These are phyloP conservation scores for Microcaecilia unicolor DNA, from an alignment of 2,797 vertebrate genomes.

Conservation along the genomic window DNA sequence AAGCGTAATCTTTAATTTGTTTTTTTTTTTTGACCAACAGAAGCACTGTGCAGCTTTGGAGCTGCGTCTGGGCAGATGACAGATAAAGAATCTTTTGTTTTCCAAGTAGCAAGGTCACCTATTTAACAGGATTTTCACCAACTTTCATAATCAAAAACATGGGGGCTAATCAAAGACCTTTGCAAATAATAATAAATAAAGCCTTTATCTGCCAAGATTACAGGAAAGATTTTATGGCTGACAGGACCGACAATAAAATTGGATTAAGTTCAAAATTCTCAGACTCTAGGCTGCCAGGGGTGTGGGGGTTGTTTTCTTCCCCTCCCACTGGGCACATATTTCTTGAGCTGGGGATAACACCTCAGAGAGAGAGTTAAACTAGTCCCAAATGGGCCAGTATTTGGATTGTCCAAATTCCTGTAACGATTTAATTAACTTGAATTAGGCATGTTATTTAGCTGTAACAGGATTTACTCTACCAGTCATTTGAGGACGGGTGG, in stretches of 20 bases:
- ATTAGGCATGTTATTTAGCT: slow-evolving; percentile 63
- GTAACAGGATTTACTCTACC: slow-evolving; percentile 56
- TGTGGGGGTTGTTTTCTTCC: slow-evolving; percentile 20
- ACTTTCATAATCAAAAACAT: too few relatives aligned
- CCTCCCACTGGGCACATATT: slow-evolving; percentile 26
- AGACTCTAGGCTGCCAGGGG: slow-evolving; percentile 31
- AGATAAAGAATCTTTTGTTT: too few relatives aligned
- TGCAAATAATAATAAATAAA: slow-evolving; percentile 13
- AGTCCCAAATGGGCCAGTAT: slow-evolving; percentile 53
- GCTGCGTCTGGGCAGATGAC: too few relatives aligned
- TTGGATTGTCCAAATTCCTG: slow-evolving; percentile 53
- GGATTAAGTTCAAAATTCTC: slow-evolving; percentile 26
- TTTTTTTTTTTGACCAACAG: too few relatives aligned
- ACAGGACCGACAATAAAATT: slow-evolving; percentile 4
- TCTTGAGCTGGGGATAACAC: slow-evolving; percentile 33
- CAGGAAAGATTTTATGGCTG: slow-evolving; percentile 6
- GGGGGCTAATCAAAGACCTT: too few relatives aligned
- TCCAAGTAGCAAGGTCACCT: too few relatives aligned
- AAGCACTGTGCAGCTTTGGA: too few relatives aligned
- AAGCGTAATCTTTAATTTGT: too few relatives aligned
- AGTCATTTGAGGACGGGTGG: not conserved
- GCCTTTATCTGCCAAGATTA: slow-evolving; percentile 11
- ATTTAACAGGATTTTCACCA: too few relatives aligned
- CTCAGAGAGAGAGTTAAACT: slow-evolving; percentile 46
- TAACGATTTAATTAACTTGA: slow-evolving; percentile 62